Percentiles rank a stretch among this genome's conserved stretches.
Evolutionary conservation across 2,888 invertebrate genomes (phyloP).

Genomic region (Dynastes maya): DNA sequence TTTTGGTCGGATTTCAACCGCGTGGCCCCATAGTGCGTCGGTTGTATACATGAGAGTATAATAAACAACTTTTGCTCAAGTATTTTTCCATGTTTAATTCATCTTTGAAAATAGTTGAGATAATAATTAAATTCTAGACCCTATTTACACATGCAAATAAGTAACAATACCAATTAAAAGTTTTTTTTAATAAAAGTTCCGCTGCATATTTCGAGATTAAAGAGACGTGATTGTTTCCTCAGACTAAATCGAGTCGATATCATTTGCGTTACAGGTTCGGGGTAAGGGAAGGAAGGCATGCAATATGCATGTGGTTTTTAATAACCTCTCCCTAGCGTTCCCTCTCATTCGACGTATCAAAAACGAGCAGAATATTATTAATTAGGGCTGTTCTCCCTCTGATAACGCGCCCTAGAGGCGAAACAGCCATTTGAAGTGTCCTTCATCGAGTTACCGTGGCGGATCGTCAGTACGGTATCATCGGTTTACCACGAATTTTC

Average conservation of each 20-base stretch:
- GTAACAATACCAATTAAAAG: constrained; percentile 14
- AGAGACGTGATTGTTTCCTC: constrained; percentile 30
- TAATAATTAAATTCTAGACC: too few species aligned
- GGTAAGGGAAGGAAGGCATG: constrained; percentile 55
- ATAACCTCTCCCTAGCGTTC: constrained; percentile 61
- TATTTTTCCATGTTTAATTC: too few species aligned
- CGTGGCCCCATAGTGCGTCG: too few species aligned
- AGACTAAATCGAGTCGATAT: background rate
- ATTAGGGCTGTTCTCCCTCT: constrained; percentile 64
- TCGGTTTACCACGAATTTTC: constrained; percentile 56
- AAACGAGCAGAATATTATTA: constrained; percentile 62
- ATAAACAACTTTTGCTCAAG: too few species aligned
- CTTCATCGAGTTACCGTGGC: constrained; percentile 57
- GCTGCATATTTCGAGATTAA: constrained; percentile 1
- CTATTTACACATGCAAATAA: too few species aligned
- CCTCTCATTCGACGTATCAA: constrained; percentile 25
- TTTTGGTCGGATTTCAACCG: too few species aligned
- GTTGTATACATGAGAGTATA: too few species aligned
- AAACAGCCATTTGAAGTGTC: constrained; percentile 58
- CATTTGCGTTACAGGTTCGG: background rate
- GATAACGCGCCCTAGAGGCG: constrained; percentile 57
- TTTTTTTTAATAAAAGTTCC: background rate
- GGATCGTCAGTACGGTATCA: constrained; percentile 45
- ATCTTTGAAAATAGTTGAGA: too few species aligned
- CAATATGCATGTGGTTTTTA: constrained; percentile 67